phyloP scores from a whole-genome alignment of 1,140 invertebrate species.

The Drosophila littoralis region DNA sequence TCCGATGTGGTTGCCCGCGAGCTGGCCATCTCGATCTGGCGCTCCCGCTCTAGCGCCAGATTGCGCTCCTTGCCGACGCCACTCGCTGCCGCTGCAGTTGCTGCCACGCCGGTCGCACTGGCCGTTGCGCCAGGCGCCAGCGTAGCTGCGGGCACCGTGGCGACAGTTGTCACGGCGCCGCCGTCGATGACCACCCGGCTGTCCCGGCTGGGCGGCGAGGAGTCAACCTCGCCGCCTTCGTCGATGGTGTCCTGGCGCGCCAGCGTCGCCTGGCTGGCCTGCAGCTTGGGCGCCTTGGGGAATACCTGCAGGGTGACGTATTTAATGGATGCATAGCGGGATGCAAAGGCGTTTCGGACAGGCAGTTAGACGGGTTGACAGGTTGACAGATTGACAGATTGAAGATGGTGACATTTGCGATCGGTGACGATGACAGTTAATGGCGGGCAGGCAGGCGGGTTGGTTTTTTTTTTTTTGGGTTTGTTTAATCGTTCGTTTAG shows the following conservation, averaged over 20 bases:
- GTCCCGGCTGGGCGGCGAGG: conserved; percentile 79
- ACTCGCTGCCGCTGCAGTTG: conserved; percentile 9
- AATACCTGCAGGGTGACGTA: conserved; percentile 86
- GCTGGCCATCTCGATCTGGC: conserved; percentile 85
- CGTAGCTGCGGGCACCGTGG: not conserved
- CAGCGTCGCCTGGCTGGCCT: conserved; percentile 86
- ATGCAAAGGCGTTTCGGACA: conserved; percentile 35
- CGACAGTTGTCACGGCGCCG: conserved; percentile 12
- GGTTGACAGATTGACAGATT: conserved; percentile 43
- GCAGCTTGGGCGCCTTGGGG: conserved; percentile 89
- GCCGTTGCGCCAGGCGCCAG: not conserved
- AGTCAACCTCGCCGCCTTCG: conserved; percentile 88
- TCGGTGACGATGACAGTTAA: conserved; percentile 36
- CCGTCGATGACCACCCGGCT: conserved; percentile 76
- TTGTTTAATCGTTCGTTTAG: conserved; percentile 12
- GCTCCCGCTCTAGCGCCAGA: conserved; percentile 75
- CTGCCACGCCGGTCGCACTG: conserved; percentile 32
- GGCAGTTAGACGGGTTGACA: conserved; percentile 34
- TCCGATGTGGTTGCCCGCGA: conserved; percentile 85
- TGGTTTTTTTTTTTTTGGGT: too few relatives aligned
- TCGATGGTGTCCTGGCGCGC: conserved; percentile 93
- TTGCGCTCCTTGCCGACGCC: conserved; percentile 60
- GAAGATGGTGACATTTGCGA: conserved; percentile 26
- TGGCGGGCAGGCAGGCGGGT: conserved; percentile 22
- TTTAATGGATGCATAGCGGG: conserved; percentile 66